phyloP scores from a whole-genome alignment of 2,113 vertebrate genomes.

The Varanus salvator region DNA sequence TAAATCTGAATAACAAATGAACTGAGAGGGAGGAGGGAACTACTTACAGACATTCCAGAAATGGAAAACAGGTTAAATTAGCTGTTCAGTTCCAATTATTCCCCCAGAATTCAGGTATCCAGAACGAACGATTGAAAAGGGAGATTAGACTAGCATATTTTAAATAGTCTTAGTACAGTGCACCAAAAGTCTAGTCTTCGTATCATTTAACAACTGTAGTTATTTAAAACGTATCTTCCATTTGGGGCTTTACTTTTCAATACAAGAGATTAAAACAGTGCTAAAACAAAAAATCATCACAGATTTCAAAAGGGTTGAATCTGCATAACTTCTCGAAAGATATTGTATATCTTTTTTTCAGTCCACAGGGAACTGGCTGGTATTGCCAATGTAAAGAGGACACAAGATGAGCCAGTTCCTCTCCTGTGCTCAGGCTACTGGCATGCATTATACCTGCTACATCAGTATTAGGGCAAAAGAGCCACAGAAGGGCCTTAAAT shows the following conservation, averaged over 20 bases:
- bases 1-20: conserved; percentile 42
- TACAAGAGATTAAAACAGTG: background rate
- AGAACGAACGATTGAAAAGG: background rate
- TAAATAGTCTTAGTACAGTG: background rate
- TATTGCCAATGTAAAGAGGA: background rate
- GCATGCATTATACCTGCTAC: background rate
- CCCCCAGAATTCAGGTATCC: background rate
- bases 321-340: background rate
- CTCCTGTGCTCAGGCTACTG: background rate
- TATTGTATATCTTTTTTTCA: background rate
- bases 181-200: background rate
- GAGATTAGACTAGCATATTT: background rate
- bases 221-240: background rate
- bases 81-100: conserved; percentile 25
- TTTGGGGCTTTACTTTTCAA: conserved; percentile 5
- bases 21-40: background rate
- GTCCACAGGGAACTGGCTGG: background rate
- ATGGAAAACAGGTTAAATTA: conserved; percentile 43
- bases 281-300: background rate
- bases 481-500: background rate
- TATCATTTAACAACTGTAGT: background rate
- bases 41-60: conserved; percentile 10
- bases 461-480: background rate
- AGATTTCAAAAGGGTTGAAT: background rate
- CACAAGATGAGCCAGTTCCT: background rate